Conservation (phyloP, 64 coral and sea anemone species). For the Stichodactyla helianthus region DNA sequence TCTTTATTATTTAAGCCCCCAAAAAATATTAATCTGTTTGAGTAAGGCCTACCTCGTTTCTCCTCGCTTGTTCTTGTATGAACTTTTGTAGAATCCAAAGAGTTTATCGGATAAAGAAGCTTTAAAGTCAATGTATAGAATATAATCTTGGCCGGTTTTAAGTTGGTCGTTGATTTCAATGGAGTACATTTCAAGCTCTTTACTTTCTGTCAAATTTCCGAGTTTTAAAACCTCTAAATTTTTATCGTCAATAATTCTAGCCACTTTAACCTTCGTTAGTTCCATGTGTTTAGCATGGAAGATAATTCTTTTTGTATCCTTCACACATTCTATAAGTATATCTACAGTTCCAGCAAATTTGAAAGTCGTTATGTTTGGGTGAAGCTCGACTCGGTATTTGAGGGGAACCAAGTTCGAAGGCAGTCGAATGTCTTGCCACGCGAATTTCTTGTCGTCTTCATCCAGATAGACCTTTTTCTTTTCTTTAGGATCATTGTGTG, state of each 20-base stretch:
- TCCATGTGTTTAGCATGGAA: constrained; percentile 66
- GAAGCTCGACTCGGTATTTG: constrained; percentile 51
- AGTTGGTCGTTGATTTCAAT: constrained; percentile 54
- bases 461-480: background rate
- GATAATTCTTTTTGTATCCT: constrained; percentile 52
- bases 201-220: constrained; percentile 17
- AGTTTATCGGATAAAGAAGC: constrained; percentile 58
- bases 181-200: constrained; percentile 67
- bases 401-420: constrained; percentile 52
- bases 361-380: constrained; percentile 48
- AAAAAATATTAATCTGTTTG: background rate
- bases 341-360: constrained; percentile 53
- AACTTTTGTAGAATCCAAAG: constrained; percentile 77
- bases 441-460: constrained; percentile 30
- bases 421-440: constrained; percentile 68
- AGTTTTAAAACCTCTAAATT: background rate
- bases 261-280: constrained; percentile 31
- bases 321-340: constrained; percentile 51
- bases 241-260: background rate
- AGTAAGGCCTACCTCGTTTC: constrained; percentile 48
- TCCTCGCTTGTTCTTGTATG: constrained; percentile 49
- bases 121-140: constrained; percentile 45
- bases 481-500: background rate
- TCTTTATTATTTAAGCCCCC: background rate
- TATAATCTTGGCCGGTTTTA: constrained; percentile 28